Evolutionary conservation across 2,113 vertebrate species (phyloP).

Genomic region (Puntigrus tetrazona): DNA sequence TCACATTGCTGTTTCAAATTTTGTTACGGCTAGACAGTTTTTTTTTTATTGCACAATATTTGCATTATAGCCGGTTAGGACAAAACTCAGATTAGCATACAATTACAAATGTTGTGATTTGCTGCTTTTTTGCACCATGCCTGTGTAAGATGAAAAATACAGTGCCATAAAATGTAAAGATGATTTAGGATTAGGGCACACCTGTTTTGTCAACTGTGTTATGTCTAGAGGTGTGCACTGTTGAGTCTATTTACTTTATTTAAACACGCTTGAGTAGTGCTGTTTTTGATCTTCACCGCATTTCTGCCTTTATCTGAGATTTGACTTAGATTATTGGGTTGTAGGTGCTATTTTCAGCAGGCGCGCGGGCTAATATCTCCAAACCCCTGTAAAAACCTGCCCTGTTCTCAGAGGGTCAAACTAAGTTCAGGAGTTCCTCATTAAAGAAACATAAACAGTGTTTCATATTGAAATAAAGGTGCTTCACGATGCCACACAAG

Average conservation of each 20-base stretch:
- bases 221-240: constrained; percentile 18
- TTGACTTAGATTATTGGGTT: not conserved
- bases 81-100: not conserved
- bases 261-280: constrained; percentile 2
- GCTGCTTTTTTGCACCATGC: not conserved
- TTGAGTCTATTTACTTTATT: constrained; percentile 33
- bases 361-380: not conserved
- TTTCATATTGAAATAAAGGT: too few relatives aligned
- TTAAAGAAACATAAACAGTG: not conserved
- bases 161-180: not conserved
- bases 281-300: constrained; percentile 17
- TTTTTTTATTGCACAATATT: not conserved
- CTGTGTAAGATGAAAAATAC: not conserved
- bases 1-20: not conserved
- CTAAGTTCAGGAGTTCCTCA: constrained; percentile 11
- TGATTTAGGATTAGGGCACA: constrained; percentile 14
- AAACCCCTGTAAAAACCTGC: not conserved
- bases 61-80: not conserved
- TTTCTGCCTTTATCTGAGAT: constrained; percentile 10
- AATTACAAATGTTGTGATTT: not conserved
- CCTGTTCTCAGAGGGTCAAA: not conserved
- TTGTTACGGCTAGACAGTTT: not conserved
- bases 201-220: constrained; percentile 30
- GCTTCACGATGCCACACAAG: too few relatives aligned
- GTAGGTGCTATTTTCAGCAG: not conserved